phyloP scores from a whole-genome alignment of 1,140 invertebrate genomes.

The Mactra quadrangularis region DNA sequence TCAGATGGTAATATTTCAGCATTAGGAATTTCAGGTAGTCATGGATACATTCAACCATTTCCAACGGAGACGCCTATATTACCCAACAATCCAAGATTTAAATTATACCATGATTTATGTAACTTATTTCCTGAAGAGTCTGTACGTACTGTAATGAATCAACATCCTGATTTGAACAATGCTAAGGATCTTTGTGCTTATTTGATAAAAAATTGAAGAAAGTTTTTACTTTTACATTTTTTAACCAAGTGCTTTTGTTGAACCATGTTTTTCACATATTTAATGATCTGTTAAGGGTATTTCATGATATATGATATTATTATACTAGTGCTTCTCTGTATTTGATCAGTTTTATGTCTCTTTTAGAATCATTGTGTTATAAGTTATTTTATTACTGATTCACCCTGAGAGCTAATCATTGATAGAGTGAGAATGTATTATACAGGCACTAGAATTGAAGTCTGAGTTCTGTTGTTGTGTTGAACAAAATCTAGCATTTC shows the following conservation, averaged over 20 bases:
- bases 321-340: not conserved
- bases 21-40: not conserved
- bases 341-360: not conserved
- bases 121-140: slow-evolving; percentile 95
- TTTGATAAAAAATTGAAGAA: slow-evolving; percentile 86
- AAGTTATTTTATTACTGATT: no score
- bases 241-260: not conserved
- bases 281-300: not conserved
- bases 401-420: no score
- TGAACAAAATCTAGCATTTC: no score
- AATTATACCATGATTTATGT: slow-evolving; percentile 92
- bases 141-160: slow-evolving; percentile 92
- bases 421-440: no score
- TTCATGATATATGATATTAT: not conserved
- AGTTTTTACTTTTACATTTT: slow-evolving; percentile 82
- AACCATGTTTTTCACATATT: not conserved
- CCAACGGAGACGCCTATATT: slow-evolving; percentile 68
- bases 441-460: no score
- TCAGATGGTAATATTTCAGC: not conserved
- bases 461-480: no score
- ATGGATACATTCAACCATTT: slow-evolving; percentile 21
- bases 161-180: slow-evolving; percentile 94
- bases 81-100: slow-evolving; percentile 88
- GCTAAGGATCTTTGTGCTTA: slow-evolving; percentile 94
- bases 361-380: not conserved